Base-by-base conservation (phyloP, 2,113 vertebrate genomes). In the Limnothrissa miodon region DNA sequence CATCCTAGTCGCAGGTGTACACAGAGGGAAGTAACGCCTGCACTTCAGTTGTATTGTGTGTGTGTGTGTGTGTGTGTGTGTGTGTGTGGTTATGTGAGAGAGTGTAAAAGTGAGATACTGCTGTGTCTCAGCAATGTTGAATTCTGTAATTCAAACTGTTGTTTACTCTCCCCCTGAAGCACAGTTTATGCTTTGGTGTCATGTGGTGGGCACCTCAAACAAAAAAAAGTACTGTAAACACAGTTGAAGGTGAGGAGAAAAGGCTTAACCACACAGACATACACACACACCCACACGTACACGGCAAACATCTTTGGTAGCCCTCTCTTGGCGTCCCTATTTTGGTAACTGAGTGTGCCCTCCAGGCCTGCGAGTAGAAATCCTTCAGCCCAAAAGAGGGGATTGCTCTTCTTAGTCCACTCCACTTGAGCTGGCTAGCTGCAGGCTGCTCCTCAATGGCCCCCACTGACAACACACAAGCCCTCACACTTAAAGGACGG, bases 391-490 rank as follows among this genome's bases (percentile, higher is more conserved):
- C 86, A 87, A 87, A 87, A 78, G 85, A 87, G 89, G 66, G 66
- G 86, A 89, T 85, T 86, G 85, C 80, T 86, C 44, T 83, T 91
- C 82, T 89, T 89, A 83, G 85, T 45, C 46, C 45, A 82, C 86
- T 81, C 81, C 86, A 88, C 89, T 92, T 45, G 25, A 87, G 88
- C 83, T 85, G 80, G 85, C 84, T 84, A 87, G 88, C 88, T 89
- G 81, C 82, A 90, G 90, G 90, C 88, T 85, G 79, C 89, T 90
- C 89, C 86, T 91, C 82, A 86, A 83, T 81, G 81, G 87, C 87
- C 88, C 88, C 84, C 80, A 87, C 83, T 80, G 70, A 85, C 70
- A 86, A 86, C 87, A 83, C 85, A 87, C 66, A 56, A 89, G 82
- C 78, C 85, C 80, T 83, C 74, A 85, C 82, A 90, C 90, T 92